A percentile compares a stretch with the other conserved stretches of the same genome.
Evolutionary conservation across 2,113 vertebrate genomes (phyloP).

Genomic region (Urocynchramus pylzowi): DNA sequence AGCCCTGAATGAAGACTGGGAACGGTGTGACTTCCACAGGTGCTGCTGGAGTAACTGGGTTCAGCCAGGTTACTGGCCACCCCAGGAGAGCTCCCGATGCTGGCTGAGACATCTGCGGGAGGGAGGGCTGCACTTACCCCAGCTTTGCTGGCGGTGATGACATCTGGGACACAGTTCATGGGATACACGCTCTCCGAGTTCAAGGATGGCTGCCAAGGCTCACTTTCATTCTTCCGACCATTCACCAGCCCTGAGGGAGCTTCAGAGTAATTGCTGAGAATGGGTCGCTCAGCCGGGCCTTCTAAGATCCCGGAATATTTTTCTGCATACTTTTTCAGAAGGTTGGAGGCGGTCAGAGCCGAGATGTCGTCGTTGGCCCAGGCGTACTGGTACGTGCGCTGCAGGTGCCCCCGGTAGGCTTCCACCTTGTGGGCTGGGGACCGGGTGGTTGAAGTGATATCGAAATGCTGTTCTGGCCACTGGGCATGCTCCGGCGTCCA

Average conservation of each 20-base stretch:
- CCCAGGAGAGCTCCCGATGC: slow-evolving; percentile 92
- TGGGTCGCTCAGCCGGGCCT: slow-evolving; percentile 87
- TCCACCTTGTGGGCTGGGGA: slow-evolving; percentile 98
- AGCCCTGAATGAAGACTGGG: slow-evolving; percentile 92
- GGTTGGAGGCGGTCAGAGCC: slow-evolving; percentile 95
- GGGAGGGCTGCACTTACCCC: slow-evolving; percentile 91
- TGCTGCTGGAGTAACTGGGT: slow-evolving; percentile 92
- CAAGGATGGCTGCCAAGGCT: slow-evolving; percentile 87
- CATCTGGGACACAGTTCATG: slow-evolving; percentile 96
- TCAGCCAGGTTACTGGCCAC: slow-evolving; percentile 93
- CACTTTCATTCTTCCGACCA: slow-evolving; percentile 92
- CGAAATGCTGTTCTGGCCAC: slow-evolving; percentile 99
- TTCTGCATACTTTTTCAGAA: slow-evolving; percentile 98
- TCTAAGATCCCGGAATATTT: slow-evolving; percentile 98
- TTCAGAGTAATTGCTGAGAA: slow-evolving; percentile 93
- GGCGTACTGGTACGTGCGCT: slow-evolving; percentile 97
- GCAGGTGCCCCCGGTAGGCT: slow-evolving; percentile 94
- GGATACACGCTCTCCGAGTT: slow-evolving; percentile 90
- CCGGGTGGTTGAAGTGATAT: slow-evolving; percentile 96
- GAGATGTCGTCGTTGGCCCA: slow-evolving; percentile 99
- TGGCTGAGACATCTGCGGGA: slow-evolving; percentile 88
- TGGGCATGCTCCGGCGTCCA: slow-evolving; percentile 99
- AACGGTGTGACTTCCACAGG: slow-evolving; percentile 92
- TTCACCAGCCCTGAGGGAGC: slow-evolving; percentile 87
- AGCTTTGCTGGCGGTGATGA: slow-evolving; percentile 92